Conservation (phyloP, 2,888 invertebrate genomes). For the Corbicula japonica region DNA sequence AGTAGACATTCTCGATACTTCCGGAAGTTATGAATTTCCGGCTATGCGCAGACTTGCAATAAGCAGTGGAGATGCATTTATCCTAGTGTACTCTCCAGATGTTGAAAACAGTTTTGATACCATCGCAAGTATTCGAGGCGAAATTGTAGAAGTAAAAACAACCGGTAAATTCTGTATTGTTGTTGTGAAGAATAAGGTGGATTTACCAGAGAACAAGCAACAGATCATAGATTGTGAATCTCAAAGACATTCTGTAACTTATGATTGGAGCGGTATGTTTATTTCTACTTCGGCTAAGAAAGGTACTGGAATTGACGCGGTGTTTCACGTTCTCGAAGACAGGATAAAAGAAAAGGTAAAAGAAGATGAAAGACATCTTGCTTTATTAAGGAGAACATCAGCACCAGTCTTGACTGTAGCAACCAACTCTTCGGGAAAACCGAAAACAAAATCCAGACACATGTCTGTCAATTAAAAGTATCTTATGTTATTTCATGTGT, state of each 20-base stretch:
- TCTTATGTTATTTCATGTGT: too few relatives aligned
- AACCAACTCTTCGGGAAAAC: too few relatives aligned
- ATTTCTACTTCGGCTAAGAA: constrained; percentile 96
- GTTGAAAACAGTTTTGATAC: constrained; percentile 83
- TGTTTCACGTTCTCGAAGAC: constrained; percentile 93
- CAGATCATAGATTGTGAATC: constrained; percentile 91
- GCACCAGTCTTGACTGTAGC: constrained; percentile 35
- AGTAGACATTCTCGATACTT: constrained; percentile 84
- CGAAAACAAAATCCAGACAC: too few relatives aligned
- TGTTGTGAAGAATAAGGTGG: constrained; percentile 80
- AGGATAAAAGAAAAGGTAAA: constrained; percentile 12
- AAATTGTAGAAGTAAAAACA: constrained; percentile 74
- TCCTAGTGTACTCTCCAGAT: constrained; percentile 85
- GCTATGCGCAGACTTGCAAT: constrained; percentile 86
- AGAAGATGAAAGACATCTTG: constrained; percentile 20
- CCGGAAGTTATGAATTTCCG: constrained; percentile 85
- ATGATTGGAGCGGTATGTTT: constrained; percentile 97
- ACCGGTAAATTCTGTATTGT: constrained; percentile 72
- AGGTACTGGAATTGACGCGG: constrained; percentile 90
- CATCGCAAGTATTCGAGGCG: constrained; percentile 74
- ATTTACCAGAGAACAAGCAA: constrained; percentile 71
- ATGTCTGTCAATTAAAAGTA: too few relatives aligned
- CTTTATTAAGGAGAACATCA: constrained; percentile 30
- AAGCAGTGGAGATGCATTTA: constrained; percentile 84
- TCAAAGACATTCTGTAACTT: constrained; percentile 91